Conservation (phyloP, 2,888 invertebrate species). For the Serrognathus titanus region DNA sequence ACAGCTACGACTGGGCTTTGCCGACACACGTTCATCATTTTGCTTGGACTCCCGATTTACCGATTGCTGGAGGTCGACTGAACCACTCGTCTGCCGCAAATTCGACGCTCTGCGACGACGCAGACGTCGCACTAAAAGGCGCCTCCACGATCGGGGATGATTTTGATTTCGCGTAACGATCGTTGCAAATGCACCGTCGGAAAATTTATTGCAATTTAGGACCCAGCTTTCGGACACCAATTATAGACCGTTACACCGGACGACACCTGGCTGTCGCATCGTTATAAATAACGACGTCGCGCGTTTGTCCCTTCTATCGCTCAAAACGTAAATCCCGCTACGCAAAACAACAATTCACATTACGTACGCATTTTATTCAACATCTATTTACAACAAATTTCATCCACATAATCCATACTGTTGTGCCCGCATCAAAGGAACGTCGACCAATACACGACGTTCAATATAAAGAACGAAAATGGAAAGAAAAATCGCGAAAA, state of each 20-base stretch:
- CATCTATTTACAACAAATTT: not conserved
- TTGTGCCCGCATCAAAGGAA: conserved; percentile 53
- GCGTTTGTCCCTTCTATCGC: conserved; percentile 1
- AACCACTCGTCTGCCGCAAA: conserved; percentile 19
- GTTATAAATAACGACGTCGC: conserved; percentile 11
- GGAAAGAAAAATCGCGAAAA: conserved; percentile 88
- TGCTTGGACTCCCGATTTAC: conserved; percentile 14
- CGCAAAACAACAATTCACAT: not conserved
- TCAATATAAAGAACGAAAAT: conserved; percentile 85
- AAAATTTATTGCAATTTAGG: conserved; percentile 24
- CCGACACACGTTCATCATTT: conserved; percentile 24
- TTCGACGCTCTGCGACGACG: conserved; percentile 27
- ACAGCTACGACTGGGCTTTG: conserved; percentile 21
- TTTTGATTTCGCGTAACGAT: conserved; percentile 17
- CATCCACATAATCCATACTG: not conserved
- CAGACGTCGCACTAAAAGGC: conserved; percentile 13
- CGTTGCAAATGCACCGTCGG: conserved; percentile 25
- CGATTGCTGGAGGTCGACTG: conserved; percentile 29
- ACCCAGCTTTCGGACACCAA: conserved; percentile 20
- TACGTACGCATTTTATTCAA: not conserved
- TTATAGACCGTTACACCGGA: conserved; percentile 20
- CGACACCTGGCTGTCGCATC: conserved; percentile 22
- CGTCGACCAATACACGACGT: conserved; percentile 87
- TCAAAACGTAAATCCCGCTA: conserved; percentile 2
- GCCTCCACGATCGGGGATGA: conserved; percentile 7